Evolutionary conservation across 2,113 vertebrate genomes (phyloP), one percentile per base, ranked within the genome.

Genomic region (Hippocampus zosterae): DNA sequence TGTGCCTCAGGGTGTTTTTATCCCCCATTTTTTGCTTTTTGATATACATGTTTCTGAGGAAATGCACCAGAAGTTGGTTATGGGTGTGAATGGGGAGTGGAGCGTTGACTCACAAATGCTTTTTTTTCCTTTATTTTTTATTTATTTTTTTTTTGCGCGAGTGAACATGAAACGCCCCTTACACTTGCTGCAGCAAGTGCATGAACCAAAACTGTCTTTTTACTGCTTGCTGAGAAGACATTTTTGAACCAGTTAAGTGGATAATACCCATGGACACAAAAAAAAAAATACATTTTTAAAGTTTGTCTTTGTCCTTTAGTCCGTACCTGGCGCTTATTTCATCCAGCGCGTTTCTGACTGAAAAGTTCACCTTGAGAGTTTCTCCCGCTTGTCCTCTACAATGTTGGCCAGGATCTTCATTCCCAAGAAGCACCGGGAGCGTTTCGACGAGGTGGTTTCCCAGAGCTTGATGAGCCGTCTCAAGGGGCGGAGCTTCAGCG

Each of bases 341-440:
- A 50, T 50, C 46, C 15, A 19, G 0, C 18, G 0, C 18, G 3
- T n/a, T 23, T 10, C 2, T 3, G 11, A 27, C 3, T 27, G n/a
- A 13, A 16, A 48, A 37, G 8, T 67, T 67, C 1, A 33, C 46
- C n/a, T 4, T 44, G 21, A 55, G 1, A 1, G 62, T 55, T 85
- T 11, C 57, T 72, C 18, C 70, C 29, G 76, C 59, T 81, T 66
- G 44, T 80, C 29, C 10, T 68, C 61, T 60, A n/a, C 69, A 68
- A 88, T 88, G 27, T 82, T 88, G 53, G 18, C 63, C 90, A 99
- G 97, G 93, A 98, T 99, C 84, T 99, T 99, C 91, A 97, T 99
- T 90, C 97, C 97, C 77, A 96, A 96, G 91, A 99, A 97, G 86
- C 97, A 99, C 87, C 91, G 96, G 74, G 95, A 98, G 78, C 95